These are phyloP conservation scores for Caenorhabditis remanei DNA, from an alignment of 1,140 invertebrate species.

Conservation along the genomic window DNA sequence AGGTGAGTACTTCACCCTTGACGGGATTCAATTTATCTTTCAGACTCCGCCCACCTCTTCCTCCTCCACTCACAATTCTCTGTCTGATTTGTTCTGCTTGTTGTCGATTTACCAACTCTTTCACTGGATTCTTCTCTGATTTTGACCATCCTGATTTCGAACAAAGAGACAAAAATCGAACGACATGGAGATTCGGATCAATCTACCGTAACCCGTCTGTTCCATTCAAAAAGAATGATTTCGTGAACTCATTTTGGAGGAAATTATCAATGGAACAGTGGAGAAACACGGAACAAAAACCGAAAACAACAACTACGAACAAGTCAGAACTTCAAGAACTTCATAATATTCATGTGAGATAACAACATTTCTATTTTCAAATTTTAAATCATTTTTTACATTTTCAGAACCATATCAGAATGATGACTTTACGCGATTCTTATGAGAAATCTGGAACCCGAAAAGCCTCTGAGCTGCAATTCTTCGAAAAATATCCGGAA, in stretches of 20 bases:
- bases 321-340: slow-evolving; percentile 11
- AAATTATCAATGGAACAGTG: slow-evolving; percentile 62
- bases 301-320: slow-evolving; percentile 4
- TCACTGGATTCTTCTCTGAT: background rate
- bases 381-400: background rate
- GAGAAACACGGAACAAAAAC: slow-evolving; percentile 49
- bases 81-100: slow-evolving; percentile 68
- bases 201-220: slow-evolving; percentile 73
- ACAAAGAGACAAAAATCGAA: slow-evolving; percentile 23
- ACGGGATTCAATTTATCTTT: slow-evolving; percentile 24
- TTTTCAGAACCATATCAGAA: slow-evolving; percentile 33
- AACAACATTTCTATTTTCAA: background rate
- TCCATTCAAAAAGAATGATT: slow-evolving; percentile 60
- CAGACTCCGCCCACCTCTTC: slow-evolving; percentile 72
- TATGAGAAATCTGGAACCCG: slow-evolving; percentile 1
- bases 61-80: slow-evolving; percentile 74
- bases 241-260: slow-evolving; percentile 60
- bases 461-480: slow-evolving; percentile 1
- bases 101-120: slow-evolving; percentile 53
- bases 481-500: slow-evolving; percentile 26
- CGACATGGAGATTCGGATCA: slow-evolving; percentile 26
- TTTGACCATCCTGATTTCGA: slow-evolving; percentile 58
- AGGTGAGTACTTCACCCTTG: slow-evolving; percentile 60
- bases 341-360: slow-evolving; percentile 44
- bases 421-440: slow-evolving; percentile 4